phyloP scores from a whole-genome alignment of 2,888 invertebrate species.

The Ditula angustiorana region DNA sequence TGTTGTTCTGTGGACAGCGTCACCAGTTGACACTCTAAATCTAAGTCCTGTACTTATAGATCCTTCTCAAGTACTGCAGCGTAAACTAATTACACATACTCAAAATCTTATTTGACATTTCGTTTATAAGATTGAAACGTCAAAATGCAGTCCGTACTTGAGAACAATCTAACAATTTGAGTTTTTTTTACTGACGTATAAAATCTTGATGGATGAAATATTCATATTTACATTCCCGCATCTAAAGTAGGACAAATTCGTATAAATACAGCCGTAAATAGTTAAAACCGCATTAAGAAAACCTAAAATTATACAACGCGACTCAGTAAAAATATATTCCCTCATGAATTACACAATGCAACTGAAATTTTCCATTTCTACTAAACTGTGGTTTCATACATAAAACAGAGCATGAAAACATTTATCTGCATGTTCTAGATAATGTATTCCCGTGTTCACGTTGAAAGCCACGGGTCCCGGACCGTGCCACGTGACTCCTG shows the following conservation, averaged over 20 bases:
- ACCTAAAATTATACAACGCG: neutral
- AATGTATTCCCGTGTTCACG: slow-evolving; percentile 55
- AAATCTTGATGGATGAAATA: too few relatives aligned
- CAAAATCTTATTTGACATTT: too few relatives aligned
- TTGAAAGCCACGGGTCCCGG: slow-evolving; percentile 64
- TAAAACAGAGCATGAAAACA: slow-evolving; percentile 13
- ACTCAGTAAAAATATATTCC: slow-evolving; percentile 1
- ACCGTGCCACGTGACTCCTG: slow-evolving; percentile 37
- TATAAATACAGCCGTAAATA: neutral
- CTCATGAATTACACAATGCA: slow-evolving; percentile 20
- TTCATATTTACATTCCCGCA: too few relatives aligned
- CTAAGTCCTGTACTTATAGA: too few relatives aligned
- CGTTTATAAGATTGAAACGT: too few relatives aligned
- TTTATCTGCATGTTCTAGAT: neutral
- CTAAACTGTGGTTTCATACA: slow-evolving; percentile 3
- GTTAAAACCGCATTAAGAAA: neutral
- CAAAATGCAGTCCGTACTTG: too few relatives aligned
- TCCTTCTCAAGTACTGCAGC: too few relatives aligned
- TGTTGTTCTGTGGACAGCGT: too few relatives aligned
- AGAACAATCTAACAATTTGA: too few relatives aligned
- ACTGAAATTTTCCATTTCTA: slow-evolving; percentile 12
- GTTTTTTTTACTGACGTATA: too few relatives aligned
- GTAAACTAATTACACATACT: too few relatives aligned
- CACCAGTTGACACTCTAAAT: too few relatives aligned
- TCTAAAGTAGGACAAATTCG: neutral